Evolutionary conservation across 2,888 invertebrate genomes (phyloP), one percentile per base, ranked within the genome.

Genomic region (Drosophila acutilabella): DNA sequence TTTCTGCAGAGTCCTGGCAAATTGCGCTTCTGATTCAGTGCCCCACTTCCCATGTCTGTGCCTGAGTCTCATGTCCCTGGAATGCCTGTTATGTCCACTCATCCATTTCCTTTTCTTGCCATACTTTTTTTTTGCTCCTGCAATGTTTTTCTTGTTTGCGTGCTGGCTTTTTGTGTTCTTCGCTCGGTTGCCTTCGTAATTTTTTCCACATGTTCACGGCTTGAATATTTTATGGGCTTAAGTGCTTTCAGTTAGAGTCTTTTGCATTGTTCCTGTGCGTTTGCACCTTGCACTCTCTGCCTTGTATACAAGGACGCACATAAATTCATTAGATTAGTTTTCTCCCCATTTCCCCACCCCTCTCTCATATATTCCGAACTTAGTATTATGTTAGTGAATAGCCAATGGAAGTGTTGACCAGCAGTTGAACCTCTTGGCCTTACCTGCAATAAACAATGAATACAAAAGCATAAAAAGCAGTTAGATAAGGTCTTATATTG

Each of bases 141-240:
- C 18, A 16, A 61, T 69, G 18, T 80, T 60, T 58, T 57, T 20
- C 60, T 51, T 70, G 73, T 66, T 66, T 78, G 73, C 57, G 56
- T 71, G 66, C 67, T 72, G 71, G 53, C 69, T 71, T 73, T 80
- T 74, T 78, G 78, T 74, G 64, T 56, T 78, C 78, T 74, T 50
- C 64, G 51, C 57, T 57, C 60, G 57, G 54, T 59, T 57, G 61
- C 68, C 70, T 71, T 74, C 74, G 88, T 85, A 88, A 82, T 88
- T 84, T 86, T 86, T 79, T 76, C 81, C 84, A 86, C 84, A 88
- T 83, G 81, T 80, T 88, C 84, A 80, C 86, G 79, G 77, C 86
- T 72, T 85, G 84, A 86, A 88, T 85, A 85, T 88, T 85, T 85
- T 81, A 85, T 85, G 84, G 87, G 83, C 88, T 81, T 88, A 88